These are phyloP conservation scores for Rallus crepitans DNA, from an alignment of 2,797 vertebrate species.

Conservation along the genomic window DNA sequence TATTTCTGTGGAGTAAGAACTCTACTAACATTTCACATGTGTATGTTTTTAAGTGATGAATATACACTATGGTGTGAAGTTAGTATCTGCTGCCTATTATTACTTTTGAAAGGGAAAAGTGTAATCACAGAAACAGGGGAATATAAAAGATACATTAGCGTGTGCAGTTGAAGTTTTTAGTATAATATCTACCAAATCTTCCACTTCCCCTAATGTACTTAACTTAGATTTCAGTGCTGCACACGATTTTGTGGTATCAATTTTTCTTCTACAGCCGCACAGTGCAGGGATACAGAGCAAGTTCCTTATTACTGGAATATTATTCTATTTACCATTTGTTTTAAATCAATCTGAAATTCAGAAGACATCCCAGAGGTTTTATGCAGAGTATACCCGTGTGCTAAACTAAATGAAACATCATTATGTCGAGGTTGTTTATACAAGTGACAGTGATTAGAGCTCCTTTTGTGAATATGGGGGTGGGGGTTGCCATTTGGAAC, in stretches of 20 bases:
- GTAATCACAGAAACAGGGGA: not conserved
- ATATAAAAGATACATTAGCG: not conserved
- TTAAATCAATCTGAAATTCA: conserved; percentile 55
- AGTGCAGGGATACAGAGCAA: conserved; percentile 20
- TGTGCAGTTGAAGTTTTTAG: not conserved
- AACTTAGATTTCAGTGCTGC: conserved; percentile 51
- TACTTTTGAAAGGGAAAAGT: not conserved
- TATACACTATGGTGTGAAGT: not conserved
- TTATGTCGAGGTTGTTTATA: conserved; percentile 29
- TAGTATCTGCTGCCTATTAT: not conserved
- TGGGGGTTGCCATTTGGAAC: conserved; percentile 83
- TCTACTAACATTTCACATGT: not conserved
- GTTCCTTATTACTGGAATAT: conserved; percentile 54
- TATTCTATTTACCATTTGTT: conserved; percentile 59
- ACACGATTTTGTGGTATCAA: conserved; percentile 54
- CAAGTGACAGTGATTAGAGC: conserved; percentile 82
- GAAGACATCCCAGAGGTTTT: conserved; percentile 1
- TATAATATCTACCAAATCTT: conserved; percentile 63
- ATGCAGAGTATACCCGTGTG: conserved; percentile 26
- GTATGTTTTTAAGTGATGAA: not conserved
- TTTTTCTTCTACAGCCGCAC: conserved; percentile 61
- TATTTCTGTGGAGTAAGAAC: not conserved
- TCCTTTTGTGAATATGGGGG: conserved; percentile 89
- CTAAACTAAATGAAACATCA: conserved; percentile 58
- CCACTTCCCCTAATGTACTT: conserved; percentile 52